phyloP scores from a whole-genome alignment of 2,113 vertebrate species.

The Ornithorhynchus anatinus region DNA sequence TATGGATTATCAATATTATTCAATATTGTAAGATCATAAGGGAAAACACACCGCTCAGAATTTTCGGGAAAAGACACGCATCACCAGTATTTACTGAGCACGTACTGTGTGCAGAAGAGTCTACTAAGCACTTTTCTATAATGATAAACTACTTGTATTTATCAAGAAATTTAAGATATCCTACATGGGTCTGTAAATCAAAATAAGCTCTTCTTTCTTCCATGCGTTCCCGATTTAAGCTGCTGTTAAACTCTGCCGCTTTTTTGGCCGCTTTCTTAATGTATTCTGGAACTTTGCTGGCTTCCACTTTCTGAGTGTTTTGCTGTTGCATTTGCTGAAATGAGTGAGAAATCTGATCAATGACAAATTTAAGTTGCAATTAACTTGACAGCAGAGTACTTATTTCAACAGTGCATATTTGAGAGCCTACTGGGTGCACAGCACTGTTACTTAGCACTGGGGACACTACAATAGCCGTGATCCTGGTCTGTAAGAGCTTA shows the following conservation, averaged over 20 bases:
- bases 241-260: constrained; percentile 97
- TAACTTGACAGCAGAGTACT: too few species aligned
- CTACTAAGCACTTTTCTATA: too few species aligned
- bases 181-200: constrained; percentile 96
- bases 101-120: too few species aligned
- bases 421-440: not conserved
- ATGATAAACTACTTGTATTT: not conserved
- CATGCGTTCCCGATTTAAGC: constrained; percentile 95
- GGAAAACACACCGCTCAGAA: too few species aligned
- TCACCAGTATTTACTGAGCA: too few species aligned
- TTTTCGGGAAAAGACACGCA: too few species aligned
- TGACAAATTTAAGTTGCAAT: not conserved
- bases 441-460: too few species aligned
- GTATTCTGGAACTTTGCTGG: constrained; percentile 97
- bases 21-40: too few species aligned
- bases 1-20: too few species aligned
- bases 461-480: too few species aligned
- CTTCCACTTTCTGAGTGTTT: constrained; percentile 95
- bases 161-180: constrained; percentile 18
- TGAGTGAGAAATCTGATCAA: not conserved
- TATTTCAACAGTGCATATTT: not conserved
- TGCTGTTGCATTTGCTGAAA: constrained; percentile 97
- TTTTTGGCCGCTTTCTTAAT: constrained; percentile 98
- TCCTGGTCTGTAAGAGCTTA: too few species aligned
- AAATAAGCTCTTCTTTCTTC: constrained; percentile 98